Evolutionary conservation across 2,888 invertebrate species (phyloP), one percentile per base, ranked within the genome.

Genomic region (Cybosia mesomella): DNA sequence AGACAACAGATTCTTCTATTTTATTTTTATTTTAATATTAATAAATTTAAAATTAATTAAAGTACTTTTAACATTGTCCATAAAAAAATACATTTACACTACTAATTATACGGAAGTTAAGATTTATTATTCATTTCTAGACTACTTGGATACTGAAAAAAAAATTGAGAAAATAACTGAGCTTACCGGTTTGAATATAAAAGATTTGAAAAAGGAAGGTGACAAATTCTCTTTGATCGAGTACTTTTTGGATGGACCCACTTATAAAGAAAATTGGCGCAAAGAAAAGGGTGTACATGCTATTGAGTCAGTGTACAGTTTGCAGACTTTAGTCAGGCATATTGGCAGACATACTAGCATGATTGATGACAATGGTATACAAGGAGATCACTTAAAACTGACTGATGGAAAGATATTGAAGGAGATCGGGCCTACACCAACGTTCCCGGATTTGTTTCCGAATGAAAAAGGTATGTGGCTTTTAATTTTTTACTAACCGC

Each of bases 161-260:
- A 90, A 85, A 67, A 87, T 85, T 54, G 83, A 85, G 2, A 92
- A 88, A 70, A 91, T 94, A 87, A 72, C 88, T 0, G 85, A 91
- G 53, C 69, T 95, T 18, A 92, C 93, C 0, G 90, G 91, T 3
- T 81, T 93, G 0, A 85, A 91, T 71, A 87, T 93, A 66, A 89
- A 85, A 66, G 84, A 88, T 1, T 70, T 94, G 21, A 91, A 90
- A 73, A 83, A 80, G 24, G 83, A 87, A 21, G 88, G 89, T 0
- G 91, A 92, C 53, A 91, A 87, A 66, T 88, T 88, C 64, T 84
- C 89, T 0, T 67, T 93, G 5, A 88, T 93, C 2, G 85, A 89
- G 73, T 89, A 91, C 73, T 91, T 92, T 69, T 81, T 94, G 10
- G 90, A 91, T 9, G 89, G 89, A 24, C 84, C 90, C 0, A 81